Conservation (phyloP, 64 coral and sea anemone genomes). For the Anthopleura sola region DNA sequence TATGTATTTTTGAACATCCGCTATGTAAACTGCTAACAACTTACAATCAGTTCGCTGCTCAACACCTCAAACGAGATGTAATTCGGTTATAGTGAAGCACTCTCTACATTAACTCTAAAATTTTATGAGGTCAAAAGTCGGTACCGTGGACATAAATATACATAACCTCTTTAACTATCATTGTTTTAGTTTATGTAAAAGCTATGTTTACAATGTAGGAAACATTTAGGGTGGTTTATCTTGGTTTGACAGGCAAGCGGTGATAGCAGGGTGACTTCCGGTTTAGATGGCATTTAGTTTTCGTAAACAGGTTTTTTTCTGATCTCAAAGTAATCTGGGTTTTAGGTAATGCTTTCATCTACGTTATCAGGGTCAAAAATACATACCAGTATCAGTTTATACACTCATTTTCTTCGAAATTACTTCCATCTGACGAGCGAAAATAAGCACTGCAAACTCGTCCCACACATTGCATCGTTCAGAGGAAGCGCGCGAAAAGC, state of each 20-base stretch:
- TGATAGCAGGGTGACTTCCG: too few species aligned
- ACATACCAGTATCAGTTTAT: too few species aligned
- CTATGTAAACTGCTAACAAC: background rate
- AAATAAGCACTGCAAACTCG: too few species aligned
- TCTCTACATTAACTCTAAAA: background rate
- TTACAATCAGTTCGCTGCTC: background rate
- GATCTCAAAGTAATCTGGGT: too few species aligned
- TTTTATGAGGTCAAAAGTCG: background rate
- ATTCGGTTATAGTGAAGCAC: background rate
- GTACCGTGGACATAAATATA: background rate
- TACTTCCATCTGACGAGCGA: too few species aligned
- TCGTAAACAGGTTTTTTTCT: too few species aligned
- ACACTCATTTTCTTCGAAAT: too few species aligned
- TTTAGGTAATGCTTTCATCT: too few species aligned
- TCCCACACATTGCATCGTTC: too few species aligned
- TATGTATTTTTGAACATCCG: background rate
- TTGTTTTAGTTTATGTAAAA: conserved; percentile 4
- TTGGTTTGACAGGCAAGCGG: background rate
- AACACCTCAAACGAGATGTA: background rate
- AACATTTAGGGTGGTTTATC: background rate
- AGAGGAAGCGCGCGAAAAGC: too few species aligned
- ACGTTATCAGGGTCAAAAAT: too few species aligned
- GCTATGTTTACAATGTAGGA: background rate
- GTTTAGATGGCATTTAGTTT: too few species aligned
- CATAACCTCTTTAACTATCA: background rate